Percentiles rank a stretch among this genome's conserved stretches.
Evolutionary conservation across 1,140 invertebrate species (phyloP).

Genomic region (Drosophila leontia): DNA sequence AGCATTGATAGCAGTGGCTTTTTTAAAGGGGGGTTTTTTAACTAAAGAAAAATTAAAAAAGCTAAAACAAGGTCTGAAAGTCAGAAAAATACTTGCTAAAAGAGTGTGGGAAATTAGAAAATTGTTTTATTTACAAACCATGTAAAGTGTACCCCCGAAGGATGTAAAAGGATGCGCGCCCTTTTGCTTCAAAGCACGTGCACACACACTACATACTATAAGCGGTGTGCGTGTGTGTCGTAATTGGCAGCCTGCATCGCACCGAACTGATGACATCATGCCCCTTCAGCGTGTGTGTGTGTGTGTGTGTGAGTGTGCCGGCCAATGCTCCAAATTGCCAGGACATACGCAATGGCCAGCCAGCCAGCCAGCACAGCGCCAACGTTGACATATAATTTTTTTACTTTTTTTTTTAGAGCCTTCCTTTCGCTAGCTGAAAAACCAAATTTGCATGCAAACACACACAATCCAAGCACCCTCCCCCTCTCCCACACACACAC

Average conservation of each 20-base stretch:
- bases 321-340: slow-evolving; percentile 48
- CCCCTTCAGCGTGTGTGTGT: slow-evolving; percentile 25
- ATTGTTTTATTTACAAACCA: not conserved
- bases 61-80: not conserved
- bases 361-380: slow-evolving; percentile 14
- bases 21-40: too few relatives aligned
- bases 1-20: not conserved
- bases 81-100: not conserved
- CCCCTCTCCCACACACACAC: too few relatives aligned
- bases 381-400: slow-evolving; percentile 28
- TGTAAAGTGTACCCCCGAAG: not conserved
- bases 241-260: slow-evolving; percentile 65
- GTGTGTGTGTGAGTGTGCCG: slow-evolving; percentile 8
- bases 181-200: slow-evolving; percentile 9
- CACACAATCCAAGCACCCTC: not conserved
- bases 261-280: slow-evolving; percentile 70
- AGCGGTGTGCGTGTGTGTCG: slow-evolving; percentile 53
- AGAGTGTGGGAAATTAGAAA: not conserved
- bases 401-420: slow-evolving; percentile 6
- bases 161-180: not conserved
- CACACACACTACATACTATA: slow-evolving; percentile 14
- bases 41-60: not conserved
- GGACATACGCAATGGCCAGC: slow-evolving; percentile 40
- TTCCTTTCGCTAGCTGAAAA: slow-evolving; percentile 5
- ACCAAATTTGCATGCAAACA: slow-evolving; percentile 21